These are phyloP conservation scores for Cinclus mexicanus DNA, from an alignment of 2,113 vertebrate genomes.

Conservation along the genomic window DNA sequence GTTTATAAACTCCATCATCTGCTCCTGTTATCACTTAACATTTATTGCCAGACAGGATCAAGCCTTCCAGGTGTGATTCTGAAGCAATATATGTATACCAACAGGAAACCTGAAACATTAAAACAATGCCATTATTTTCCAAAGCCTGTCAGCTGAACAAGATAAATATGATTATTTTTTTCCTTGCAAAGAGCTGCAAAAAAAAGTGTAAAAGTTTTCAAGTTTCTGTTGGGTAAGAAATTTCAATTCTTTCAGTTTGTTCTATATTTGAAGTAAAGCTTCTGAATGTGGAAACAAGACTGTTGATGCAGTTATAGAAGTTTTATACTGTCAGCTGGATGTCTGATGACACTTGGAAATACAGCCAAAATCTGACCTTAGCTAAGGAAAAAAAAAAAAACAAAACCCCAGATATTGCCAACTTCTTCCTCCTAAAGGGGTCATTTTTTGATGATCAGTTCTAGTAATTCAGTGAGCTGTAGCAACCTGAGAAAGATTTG, in stretches of 20 bases:
- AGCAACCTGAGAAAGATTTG: background rate
- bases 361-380: background rate
- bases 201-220: background rate
- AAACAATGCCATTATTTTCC: background rate
- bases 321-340: background rate
- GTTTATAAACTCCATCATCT: background rate
- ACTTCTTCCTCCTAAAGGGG: fast-evolving
- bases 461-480: background rate
- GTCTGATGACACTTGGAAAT: background rate
- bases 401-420: background rate
- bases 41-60: background rate
- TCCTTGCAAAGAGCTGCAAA: background rate
- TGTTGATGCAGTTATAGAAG: background rate
- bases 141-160: background rate
- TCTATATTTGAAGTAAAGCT: background rate
- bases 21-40: background rate
- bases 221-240: background rate
- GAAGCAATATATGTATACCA: background rate
- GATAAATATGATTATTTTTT: background rate
- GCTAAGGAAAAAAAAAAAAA: fast-evolving
- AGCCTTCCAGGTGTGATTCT: background rate
- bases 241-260: background rate
- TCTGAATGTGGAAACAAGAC: background rate
- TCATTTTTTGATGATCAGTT: background rate
- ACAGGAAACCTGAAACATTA: background rate